Evolutionary conservation across 1,140 invertebrate species (phyloP).

Genomic region (Planococcus citri): DNA sequence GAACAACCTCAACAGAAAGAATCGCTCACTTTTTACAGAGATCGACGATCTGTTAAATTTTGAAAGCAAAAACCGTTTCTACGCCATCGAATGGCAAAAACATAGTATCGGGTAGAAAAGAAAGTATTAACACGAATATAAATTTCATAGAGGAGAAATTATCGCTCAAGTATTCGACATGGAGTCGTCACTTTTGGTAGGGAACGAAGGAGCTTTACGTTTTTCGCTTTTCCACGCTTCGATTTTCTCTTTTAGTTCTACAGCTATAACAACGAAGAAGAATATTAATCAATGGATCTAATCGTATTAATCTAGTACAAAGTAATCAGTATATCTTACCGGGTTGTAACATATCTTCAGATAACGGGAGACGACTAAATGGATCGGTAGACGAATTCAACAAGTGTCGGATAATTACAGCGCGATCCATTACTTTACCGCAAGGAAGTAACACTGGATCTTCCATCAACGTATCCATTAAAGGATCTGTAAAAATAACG

Average conservation of each 20-base stretch:
- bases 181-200: neutral
- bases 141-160: no score
- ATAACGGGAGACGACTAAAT: slow-evolving; percentile 87
- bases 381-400: slow-evolving; percentile 94
- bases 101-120: no score
- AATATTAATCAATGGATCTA: slow-evolving; percentile 12
- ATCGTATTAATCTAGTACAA: neutral
- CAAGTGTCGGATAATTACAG: slow-evolving; percentile 85
- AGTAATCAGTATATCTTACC: slow-evolving; percentile 38
- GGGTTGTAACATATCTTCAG: slow-evolving; percentile 70
- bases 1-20: no score
- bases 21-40: no score
- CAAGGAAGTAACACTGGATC: slow-evolving; percentile 82
- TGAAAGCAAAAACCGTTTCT: no score
- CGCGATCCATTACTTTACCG: slow-evolving; percentile 88
- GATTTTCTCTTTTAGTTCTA: slow-evolving; percentile 64
- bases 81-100: no score
- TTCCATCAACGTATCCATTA: slow-evolving; percentile 96
- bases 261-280: slow-evolving; percentile 40
- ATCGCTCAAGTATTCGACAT: neutral
- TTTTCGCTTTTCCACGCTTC: slow-evolving; percentile 60
- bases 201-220: slow-evolving; percentile 12
- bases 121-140: no score
- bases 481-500: slow-evolving; percentile 52
- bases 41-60: no score